Evolutionary conservation across 2,113 vertebrate species (phyloP).

Genomic region (Bujurquina vittata): DNA sequence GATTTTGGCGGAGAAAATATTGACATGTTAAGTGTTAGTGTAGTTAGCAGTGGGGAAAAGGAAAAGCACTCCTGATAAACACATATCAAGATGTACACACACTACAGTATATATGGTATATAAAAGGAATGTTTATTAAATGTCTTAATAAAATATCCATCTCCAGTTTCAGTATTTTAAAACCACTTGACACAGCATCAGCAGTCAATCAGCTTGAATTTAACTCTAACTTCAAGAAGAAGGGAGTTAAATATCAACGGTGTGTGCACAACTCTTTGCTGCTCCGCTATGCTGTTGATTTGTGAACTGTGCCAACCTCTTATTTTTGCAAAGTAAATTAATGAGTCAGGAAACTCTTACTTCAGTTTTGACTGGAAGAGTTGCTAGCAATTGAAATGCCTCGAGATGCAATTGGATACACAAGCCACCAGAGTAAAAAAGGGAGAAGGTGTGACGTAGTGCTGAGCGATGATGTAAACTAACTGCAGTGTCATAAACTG

Average conservation of each 20-base stretch:
- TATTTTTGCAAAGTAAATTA: background rate
- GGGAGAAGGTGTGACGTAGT: no score
- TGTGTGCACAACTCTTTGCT: slow-evolving; percentile 9
- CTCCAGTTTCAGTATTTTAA: slow-evolving; percentile 42
- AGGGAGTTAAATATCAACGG: slow-evolving; percentile 9
- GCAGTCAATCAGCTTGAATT: slow-evolving; percentile 14
- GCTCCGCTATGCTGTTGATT: slow-evolving; percentile 16
- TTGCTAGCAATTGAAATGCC: background rate
- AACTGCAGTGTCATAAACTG: background rate
- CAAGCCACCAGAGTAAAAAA: background rate
- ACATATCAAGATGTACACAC: slow-evolving; percentile 47
- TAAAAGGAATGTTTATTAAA: slow-evolving; percentile 30
- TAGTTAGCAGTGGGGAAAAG: slow-evolving; percentile 64
- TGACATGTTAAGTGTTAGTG: slow-evolving; percentile 74
- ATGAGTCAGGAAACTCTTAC: background rate
- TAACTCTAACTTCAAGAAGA: slow-evolving; percentile 16
- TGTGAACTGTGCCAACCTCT: slow-evolving; percentile 43
- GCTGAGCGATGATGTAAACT: background rate
- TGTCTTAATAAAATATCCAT: slow-evolving; percentile 56
- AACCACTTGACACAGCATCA: slow-evolving; percentile 6
- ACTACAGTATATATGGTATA: slow-evolving; percentile 28
- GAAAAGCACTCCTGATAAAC: slow-evolving; percentile 66
- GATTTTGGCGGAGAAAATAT: slow-evolving; percentile 77
- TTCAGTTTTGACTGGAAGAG: background rate
- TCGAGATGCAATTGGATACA: background rate